Conservation (phyloP, 2,888 invertebrate genomes). For the Osmoderma eremita region DNA sequence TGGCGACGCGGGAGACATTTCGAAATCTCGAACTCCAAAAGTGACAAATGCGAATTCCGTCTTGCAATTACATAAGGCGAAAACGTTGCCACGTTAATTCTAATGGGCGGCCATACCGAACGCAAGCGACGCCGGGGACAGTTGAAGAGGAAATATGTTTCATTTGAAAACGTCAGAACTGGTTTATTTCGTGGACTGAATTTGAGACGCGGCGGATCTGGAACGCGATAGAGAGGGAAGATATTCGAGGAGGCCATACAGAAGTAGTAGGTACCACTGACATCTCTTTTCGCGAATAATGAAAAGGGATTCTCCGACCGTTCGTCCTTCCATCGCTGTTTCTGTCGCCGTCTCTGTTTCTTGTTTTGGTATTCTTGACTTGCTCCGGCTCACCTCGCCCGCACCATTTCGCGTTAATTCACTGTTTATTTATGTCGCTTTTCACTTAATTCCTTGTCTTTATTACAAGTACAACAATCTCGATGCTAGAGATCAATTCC, state of each 20-base stretch:
- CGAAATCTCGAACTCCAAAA: conserved; percentile 34
- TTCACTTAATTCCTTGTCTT: conserved; percentile 28
- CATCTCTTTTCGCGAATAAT: conserved; percentile 32
- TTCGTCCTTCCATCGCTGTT: conserved; percentile 12
- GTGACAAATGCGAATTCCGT: conserved; percentile 36
- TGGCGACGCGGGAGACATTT: conserved; percentile 17
- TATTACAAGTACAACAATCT: conserved; percentile 13
- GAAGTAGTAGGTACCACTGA: conserved; percentile 11
- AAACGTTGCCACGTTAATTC: conserved; percentile 35
- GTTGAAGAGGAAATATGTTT: conserved; percentile 36
- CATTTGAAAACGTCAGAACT: conserved; percentile 36
- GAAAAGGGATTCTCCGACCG: conserved; percentile 25
- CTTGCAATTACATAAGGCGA: conserved; percentile 35
- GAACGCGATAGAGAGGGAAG: conserved; percentile 10
- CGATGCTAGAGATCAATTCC: conserved; percentile 11
- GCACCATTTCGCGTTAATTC: conserved; percentile 18
- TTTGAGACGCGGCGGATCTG: conserved; percentile 25
- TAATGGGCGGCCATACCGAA: conserved; percentile 33
- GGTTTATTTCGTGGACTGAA: conserved; percentile 37
- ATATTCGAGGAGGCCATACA: not conserved
- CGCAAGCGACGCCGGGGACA: not conserved
- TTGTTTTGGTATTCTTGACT: not conserved
- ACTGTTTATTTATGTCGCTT: conserved; percentile 32
- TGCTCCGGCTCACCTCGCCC: conserved; percentile 12
- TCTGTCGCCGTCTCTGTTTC: not conserved